A percentile compares a stretch with the other conserved stretches of the same genome.
phyloP scores from a whole-genome alignment of 2,888 invertebrate genomes.

The Euproctis similis region DNA sequence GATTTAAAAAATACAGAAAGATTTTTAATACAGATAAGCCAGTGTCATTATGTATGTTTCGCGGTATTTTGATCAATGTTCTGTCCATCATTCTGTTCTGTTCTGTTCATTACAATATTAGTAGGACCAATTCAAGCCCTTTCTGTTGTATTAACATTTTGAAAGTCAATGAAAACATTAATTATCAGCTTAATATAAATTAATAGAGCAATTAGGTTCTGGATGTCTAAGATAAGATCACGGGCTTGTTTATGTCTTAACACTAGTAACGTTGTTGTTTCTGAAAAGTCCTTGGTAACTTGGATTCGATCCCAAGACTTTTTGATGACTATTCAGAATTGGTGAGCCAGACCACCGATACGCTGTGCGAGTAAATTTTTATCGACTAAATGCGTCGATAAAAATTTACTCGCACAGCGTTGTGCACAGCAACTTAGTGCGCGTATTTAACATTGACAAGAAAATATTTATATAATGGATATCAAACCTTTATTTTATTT shows the following conservation, averaged over 20 bases:
- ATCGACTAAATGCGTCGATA: background rate
- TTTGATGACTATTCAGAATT: no score
- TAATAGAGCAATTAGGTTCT: background rate
- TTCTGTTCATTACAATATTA: slow-evolving; percentile 59
- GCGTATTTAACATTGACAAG: background rate
- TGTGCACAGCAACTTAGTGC: no score
- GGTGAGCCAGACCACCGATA: background rate
- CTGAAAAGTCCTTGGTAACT: no score
- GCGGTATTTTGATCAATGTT: no score
- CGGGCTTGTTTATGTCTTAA: no score
- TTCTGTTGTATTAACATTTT: slow-evolving; percentile 55
- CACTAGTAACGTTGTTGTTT: no score
- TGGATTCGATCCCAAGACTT: no score
- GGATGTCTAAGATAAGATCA: background rate
- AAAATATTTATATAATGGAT: background rate
- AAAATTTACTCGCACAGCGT: no score
- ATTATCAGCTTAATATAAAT: slow-evolving; percentile 23
- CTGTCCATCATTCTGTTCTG: no score
- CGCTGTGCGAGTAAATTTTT: background rate
- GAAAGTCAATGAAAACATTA: slow-evolving; percentile 36
- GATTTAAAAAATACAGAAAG: no score
- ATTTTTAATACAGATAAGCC: no score
- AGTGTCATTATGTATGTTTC: no score
- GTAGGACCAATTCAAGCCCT: slow-evolving; percentile 58
- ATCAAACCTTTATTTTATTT: slow-evolving; percentile 8